Conservation (phyloP, 2,113 vertebrate species). For the Merops nubicus region DNA sequence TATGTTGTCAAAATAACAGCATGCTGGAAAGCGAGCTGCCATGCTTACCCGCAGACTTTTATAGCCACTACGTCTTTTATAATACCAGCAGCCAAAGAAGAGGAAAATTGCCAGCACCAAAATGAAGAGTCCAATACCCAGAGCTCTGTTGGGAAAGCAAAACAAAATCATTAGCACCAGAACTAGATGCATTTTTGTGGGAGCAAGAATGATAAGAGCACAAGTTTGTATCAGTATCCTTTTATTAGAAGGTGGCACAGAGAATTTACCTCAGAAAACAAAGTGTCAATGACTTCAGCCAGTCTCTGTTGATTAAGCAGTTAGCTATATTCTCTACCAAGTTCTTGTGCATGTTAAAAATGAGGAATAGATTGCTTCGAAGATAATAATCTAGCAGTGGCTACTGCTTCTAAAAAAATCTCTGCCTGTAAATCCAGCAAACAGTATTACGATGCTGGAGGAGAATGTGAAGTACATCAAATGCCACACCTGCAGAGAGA, state of each 20-base stretch:
- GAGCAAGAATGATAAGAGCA: not conserved
- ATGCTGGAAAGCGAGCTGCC: not conserved
- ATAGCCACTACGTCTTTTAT: slow-evolving; percentile 87
- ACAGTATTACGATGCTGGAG: not conserved
- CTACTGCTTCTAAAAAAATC: not conserved
- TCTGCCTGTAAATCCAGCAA: not conserved
- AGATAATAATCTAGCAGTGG: not conserved
- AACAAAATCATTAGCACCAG: not conserved
- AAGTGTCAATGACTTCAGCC: not conserved
- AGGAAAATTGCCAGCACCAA: slow-evolving; percentile 85
- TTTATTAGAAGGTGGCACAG: not conserved
- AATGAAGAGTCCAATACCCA: slow-evolving; percentile 86
- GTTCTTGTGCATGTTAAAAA: not conserved
- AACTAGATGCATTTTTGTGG: not conserved
- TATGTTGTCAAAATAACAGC: not conserved
- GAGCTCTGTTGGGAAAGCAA: slow-evolving; percentile 79
- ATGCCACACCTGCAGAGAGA: not conserved
- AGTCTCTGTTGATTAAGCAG: not conserved
- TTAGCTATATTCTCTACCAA: not conserved
- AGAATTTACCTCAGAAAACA: not conserved
- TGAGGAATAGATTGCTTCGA: not conserved
- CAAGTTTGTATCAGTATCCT: not conserved
- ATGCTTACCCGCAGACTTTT: slow-evolving; percentile 83
- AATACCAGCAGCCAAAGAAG: slow-evolving; percentile 91
- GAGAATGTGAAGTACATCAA: not conserved